Conservation (phyloP, 1,140 invertebrate genomes). For the Tenebrio molitor region DNA sequence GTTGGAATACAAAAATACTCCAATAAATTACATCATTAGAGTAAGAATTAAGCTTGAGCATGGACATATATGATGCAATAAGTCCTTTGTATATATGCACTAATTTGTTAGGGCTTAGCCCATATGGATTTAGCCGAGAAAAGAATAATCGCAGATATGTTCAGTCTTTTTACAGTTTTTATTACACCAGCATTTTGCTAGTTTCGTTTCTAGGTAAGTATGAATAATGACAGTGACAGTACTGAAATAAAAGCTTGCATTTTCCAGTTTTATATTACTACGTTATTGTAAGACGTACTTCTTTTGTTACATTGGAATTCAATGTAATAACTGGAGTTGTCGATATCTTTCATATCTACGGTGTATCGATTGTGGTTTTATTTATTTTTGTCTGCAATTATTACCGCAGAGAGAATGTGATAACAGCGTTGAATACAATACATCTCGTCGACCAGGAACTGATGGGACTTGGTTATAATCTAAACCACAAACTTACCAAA, state of each 20-base stretch:
- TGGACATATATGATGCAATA: conserved; percentile 14
- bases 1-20: too few species aligned
- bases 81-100: conserved; percentile 7
- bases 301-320: not conserved
- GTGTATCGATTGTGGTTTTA: not conserved
- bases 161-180: not conserved
- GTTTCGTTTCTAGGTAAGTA: conserved; percentile 7
- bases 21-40: too few species aligned
- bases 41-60: too few species aligned
- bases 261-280: conserved; percentile 10
- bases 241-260: not conserved
- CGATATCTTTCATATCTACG: conserved; percentile 8
- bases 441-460: not conserved
- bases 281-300: not conserved
- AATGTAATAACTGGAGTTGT: conserved; percentile 6
- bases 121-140: not conserved
- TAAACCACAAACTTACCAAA: not conserved
- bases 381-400: conserved; percentile 3
- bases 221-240: too few species aligned
- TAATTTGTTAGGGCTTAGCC: conserved; percentile 1
- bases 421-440: not conserved
- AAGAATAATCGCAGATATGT: conserved; percentile 18
- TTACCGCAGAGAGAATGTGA: not conserved
- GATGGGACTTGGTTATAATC: not conserved
- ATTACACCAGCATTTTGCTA: too few species aligned